Conservation (phyloP, 2,888 invertebrate species). For the Xestoiulus laeticollis region DNA sequence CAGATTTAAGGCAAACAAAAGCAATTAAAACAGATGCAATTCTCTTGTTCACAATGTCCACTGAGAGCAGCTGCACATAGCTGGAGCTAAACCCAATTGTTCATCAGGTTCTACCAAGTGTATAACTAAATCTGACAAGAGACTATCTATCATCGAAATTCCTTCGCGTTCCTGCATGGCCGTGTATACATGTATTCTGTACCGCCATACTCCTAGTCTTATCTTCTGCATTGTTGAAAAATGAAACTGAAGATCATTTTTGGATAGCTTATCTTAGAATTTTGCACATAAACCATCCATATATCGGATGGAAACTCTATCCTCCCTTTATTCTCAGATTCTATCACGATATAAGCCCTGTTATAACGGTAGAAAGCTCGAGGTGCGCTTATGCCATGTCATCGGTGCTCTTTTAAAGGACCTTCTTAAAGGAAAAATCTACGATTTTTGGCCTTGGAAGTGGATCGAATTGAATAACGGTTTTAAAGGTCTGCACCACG, state of each 20-base stretch:
- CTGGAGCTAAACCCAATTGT: background rate
- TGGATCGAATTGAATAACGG: conserved; percentile 1
- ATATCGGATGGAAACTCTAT: background rate
- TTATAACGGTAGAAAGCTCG: too few species aligned
- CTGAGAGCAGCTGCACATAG: background rate
- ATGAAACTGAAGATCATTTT: conserved; percentile 6
- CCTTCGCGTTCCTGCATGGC: background rate
- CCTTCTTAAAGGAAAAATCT: too few species aligned
- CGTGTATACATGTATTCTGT: too few species aligned
- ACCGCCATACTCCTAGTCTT: too few species aligned
- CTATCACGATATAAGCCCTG: background rate
- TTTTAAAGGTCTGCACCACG: background rate
- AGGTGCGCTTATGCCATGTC: too few species aligned
- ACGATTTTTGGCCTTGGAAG: background rate
- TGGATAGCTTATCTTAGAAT: background rate
- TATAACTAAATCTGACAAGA: background rate
- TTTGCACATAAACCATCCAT: background rate
- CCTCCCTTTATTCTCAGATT: background rate
- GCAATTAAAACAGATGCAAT: background rate
- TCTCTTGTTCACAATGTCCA: background rate
- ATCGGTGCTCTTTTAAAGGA: background rate
- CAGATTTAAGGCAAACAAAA: too few species aligned
- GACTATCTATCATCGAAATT: conserved; percentile 19
- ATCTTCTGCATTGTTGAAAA: background rate
- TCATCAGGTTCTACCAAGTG: background rate